These are phyloP conservation scores for Sorex fumeus DNA, from an alignment of 2,113 vertebrate genomes.

Conservation along the genomic window DNA sequence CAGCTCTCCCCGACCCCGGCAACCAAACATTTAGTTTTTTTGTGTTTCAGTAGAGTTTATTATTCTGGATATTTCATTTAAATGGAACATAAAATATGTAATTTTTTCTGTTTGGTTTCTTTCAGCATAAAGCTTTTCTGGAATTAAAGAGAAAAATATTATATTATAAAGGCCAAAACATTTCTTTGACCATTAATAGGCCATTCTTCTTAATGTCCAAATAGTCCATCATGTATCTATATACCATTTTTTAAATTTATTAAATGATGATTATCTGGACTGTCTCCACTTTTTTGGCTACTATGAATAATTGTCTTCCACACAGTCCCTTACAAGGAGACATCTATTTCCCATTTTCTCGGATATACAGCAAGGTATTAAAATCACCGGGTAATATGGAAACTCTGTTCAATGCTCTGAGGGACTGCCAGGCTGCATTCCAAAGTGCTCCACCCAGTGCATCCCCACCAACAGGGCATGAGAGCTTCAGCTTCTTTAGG, in stretches of 20 bases:
- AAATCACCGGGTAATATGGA: neutral
- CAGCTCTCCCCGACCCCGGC: neutral
- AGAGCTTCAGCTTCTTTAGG: neutral
- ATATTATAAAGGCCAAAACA: too few relatives aligned
- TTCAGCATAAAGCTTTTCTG: neutral
- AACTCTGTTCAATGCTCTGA: slow-evolving; percentile 13
- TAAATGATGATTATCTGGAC: neutral
- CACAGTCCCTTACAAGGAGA: neutral
- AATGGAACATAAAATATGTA: neutral
- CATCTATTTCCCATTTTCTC: neutral
- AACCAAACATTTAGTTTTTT: neutral
- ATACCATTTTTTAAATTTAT: neutral
- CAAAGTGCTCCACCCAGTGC: neutral
- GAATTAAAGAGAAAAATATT: too few relatives aligned
- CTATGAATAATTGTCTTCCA: slow-evolving; percentile 9
- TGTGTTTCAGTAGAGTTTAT: neutral
- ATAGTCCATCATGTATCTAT: neutral
- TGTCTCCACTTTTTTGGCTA: slow-evolving; percentile 1
- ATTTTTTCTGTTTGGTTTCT: slow-evolving; percentile 19
- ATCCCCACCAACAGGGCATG: neutral
- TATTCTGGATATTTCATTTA: slow-evolving; percentile 27
- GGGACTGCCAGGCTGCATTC: neutral
- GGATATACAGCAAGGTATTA: neutral
- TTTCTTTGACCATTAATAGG: too few relatives aligned
- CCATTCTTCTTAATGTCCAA: neutral